These are phyloP conservation scores for Rhysida immarginata DNA, from an alignment of 1,140 invertebrate species.

Conservation along the genomic window DNA sequence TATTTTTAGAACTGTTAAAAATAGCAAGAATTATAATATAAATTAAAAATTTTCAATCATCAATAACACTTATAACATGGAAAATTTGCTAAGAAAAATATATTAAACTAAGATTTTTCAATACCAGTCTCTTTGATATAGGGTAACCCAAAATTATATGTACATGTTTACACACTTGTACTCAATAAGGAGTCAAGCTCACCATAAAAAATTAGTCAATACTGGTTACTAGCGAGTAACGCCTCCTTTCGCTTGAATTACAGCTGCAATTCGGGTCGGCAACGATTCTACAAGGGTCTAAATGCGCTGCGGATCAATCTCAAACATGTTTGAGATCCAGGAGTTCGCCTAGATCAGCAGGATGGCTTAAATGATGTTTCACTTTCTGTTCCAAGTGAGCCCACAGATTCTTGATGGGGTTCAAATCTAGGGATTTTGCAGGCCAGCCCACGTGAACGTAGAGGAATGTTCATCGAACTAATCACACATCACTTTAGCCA, in stretches of 20 bases:
- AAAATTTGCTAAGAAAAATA: too few relatives aligned
- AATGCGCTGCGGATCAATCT: neutral
- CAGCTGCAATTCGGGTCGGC: neutral
- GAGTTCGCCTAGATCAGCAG: neutral
- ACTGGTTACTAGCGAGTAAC: neutral
- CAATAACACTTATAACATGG: too few relatives aligned
- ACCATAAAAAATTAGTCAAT: neutral
- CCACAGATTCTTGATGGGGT: neutral
- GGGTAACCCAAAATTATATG: too few relatives aligned
- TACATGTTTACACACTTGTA: too few relatives aligned
- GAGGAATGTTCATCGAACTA: neutral
- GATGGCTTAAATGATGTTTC: neutral
- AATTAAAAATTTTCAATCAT: too few relatives aligned
- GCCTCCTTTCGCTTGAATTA: neutral
- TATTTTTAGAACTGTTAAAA: too few relatives aligned
- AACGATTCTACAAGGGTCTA: neutral
- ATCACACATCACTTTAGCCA: neutral
- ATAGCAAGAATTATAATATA: too few relatives aligned
- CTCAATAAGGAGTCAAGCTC: too few relatives aligned
- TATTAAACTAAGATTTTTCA: too few relatives aligned
- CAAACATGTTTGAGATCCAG: neutral
- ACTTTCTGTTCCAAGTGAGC: neutral
- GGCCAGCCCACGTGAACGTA: neutral
- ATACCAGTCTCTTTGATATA: too few relatives aligned
- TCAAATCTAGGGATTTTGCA: neutral